Evolutionary conservation across 2,113 vertebrate species (phyloP).

Genomic region (Zonotrichia leucophrys): DNA sequence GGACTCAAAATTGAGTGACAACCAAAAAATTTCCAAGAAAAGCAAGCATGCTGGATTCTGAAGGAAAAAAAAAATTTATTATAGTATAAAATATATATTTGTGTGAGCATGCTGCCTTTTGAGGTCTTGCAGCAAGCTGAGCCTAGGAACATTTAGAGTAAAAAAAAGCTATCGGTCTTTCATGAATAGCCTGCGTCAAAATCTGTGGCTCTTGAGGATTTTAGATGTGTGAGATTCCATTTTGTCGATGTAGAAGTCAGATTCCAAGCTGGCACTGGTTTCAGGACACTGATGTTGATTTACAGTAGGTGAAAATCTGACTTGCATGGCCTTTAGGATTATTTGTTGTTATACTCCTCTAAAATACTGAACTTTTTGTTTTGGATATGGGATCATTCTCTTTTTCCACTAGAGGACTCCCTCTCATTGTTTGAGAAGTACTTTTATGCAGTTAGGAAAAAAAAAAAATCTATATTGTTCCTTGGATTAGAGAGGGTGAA

Average conservation of each 20-base stretch:
- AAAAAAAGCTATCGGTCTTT: neutral
- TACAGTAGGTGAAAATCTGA: neutral
- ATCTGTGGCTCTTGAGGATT: neutral
- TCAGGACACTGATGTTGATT: neutral
- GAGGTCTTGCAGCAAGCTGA: neutral
- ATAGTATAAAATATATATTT: neutral
- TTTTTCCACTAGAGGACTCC: slow-evolving; percentile 67
- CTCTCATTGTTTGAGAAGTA: slow-evolving; percentile 21
- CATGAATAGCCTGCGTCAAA: neutral
- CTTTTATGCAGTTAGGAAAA: neutral
- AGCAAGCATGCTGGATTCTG: neutral
- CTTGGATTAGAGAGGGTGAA: neutral
- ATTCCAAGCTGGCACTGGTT: neutral
- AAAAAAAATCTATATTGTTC: neutral
- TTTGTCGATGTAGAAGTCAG: neutral
- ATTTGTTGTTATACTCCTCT: neutral
- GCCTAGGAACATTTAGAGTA: neutral
- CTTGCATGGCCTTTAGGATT: neutral
- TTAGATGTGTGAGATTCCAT: neutral
- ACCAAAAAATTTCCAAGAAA: neutral
- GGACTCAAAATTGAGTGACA: neutral
- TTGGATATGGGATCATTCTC: neutral
- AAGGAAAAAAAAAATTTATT: neutral
- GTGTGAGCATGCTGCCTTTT: neutral
- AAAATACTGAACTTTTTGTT: neutral